Base-by-base conservation (phyloP, 35 echinoderm and acorn worm genomes). In the Anneissia japonica region DNA sequence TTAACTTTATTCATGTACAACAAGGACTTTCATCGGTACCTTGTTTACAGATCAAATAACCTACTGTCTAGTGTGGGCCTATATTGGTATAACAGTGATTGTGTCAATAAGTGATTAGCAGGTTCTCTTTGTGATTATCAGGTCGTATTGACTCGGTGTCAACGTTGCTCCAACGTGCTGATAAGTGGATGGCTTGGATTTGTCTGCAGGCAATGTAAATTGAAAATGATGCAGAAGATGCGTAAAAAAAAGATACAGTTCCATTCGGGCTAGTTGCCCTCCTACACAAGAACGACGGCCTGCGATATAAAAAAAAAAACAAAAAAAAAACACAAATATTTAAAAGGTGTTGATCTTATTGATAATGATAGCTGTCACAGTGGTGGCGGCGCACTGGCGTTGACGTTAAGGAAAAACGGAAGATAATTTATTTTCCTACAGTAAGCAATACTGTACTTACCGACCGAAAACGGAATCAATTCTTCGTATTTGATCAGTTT, bases 371-470 rank as follows among this genome's bases (percentile, higher is more conserved):
- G 19, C 5, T 16, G 4, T 64, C 1, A 64, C 7, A 23, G 26
- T 64, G 51, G 51, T 23, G 40, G 40, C 40, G 14, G 40, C 51
- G 51, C n/a, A n/a, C n/a, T n/a, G n/a, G n/a, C n/a, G n/a, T n/a
- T n/a, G n/a, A n/a, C n/a, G 19, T 23, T 64, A 2, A 9, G 7
- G 51, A 2, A 2, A 64, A 64, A 45, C 40, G 40, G 4, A 45
- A 7, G 10, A 64, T 23, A 64, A 64, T 16, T 64, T 64, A 11
- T 64, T 64, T 64, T 9, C 26, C 10, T 64, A 19, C n/a, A n/a
- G n/a, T n/a, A n/a, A n/a, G n/a, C n/a, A n/a, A n/a, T n/a, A n/a
- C 40, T 7, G 26, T 12, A 77, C 93, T 85, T 88, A 93, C 91
- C 91, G 39, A 84, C 41, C 4, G 76, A 46, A 74, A 94, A 94